Evolutionary conservation across 2,888 invertebrate genomes (phyloP), one percentile per base, ranked within the genome.

Genomic region (Amiota minor): DNA sequence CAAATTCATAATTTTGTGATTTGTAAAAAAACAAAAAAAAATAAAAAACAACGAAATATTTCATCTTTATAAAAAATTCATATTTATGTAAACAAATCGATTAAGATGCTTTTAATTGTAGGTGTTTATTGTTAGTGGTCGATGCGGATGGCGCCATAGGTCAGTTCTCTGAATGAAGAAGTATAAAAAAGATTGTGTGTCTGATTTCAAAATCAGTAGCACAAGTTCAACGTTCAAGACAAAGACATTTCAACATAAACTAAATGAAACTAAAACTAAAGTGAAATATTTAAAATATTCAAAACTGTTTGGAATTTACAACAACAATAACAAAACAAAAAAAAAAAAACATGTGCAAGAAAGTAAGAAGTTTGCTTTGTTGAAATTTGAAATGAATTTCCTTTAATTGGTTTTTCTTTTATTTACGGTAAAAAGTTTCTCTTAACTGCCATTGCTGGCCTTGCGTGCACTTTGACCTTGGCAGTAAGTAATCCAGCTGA

Each of bases 1-100:
- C 80, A 76, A 77, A 82, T 84, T 82, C 78, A 80, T 81, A 83
- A 83, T 79, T 80, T 76, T 75, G 71, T 70, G 49, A 70, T 9
- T 23, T 50, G 55, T 62, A 45, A 62, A 53, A 45, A 23, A 62
- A 62, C 3, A 23, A 23, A 23, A 23, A 23, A 23, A 23, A 23
- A 23, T 2, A 1, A 23, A 23, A 1, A 23, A 23, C 23, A 23
- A 23, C 23, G 3, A 23, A 23, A 23, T 23, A 23, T 35, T 45
- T 23, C 35, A 35, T 72, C 72, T 78, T 23, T 72, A 50, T 70
- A 65, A 46, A 69, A 68, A 81, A 80, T 80, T 75, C 75, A 79
- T 80, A 79, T 74, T 74, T 72, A 23, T 14, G n/a, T 23, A 64
- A 46, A 64, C 11, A 64, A 20, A 45, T 20, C 45, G 2, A 3